Percentiles rank a stretch among this genome's conserved stretches.
Conservation (phyloP, 2,797 vertebrate species). For the Peromyscus aztecus region DNA sequence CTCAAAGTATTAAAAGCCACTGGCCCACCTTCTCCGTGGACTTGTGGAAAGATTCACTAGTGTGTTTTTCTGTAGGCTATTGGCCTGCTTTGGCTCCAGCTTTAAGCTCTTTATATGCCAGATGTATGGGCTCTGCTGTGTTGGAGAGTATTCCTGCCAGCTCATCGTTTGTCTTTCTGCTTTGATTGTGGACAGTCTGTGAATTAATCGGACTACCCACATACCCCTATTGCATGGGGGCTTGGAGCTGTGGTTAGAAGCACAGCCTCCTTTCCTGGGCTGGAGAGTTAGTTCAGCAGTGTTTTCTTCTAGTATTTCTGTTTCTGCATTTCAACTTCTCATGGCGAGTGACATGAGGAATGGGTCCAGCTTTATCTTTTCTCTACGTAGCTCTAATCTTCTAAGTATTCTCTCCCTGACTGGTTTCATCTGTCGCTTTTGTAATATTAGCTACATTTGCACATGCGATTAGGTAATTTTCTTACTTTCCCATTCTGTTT, state of each 20-base stretch:
- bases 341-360: not conserved
- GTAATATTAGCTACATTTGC: slow-evolving; percentile 10
- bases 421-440: slow-evolving; percentile 18
- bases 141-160: not conserved
- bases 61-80: not conserved
- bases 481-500: slow-evolving; percentile 25
- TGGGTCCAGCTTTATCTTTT: slow-evolving; percentile 21
- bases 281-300: slow-evolving; percentile 3
- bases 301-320: slow-evolving; percentile 32
- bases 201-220: not conserved
- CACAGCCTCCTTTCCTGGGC: not conserved
- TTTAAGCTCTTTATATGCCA: slow-evolving; percentile 28
- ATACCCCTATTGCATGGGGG: not conserved
- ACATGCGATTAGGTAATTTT: not conserved
- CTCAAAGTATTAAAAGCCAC: not conserved
- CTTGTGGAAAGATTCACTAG: not conserved
- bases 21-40: not conserved
- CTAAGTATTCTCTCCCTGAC: slow-evolving; percentile 5
- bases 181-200: not conserved
- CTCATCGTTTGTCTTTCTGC: not conserved
- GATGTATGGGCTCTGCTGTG: not conserved
- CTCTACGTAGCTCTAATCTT: not conserved
- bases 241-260: slow-evolving; percentile 27
- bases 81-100: not conserved
- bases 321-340: not conserved